Evolutionary conservation across 2,888 invertebrate species (phyloP).

Genomic region (Hirudinaria manillensis): DNA sequence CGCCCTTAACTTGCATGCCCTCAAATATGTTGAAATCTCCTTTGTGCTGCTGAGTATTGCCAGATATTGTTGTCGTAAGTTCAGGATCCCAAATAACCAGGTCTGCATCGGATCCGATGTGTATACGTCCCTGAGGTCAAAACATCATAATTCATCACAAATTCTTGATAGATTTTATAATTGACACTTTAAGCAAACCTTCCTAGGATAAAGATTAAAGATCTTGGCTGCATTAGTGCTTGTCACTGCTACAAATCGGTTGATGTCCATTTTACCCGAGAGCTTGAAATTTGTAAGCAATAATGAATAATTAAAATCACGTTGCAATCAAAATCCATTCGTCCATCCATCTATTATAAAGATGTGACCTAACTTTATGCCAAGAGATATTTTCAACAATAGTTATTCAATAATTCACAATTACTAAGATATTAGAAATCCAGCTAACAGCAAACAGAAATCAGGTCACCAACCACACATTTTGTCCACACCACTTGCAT

Average conservation of each 20-base stretch:
- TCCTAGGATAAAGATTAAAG: constrained; percentile 91
- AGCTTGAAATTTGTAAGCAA: constrained; percentile 5
- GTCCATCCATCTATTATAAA: no score
- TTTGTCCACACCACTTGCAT: constrained; percentile 96
- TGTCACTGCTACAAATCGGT: constrained; percentile 89
- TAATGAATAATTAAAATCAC: neutral
- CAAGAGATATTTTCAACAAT: no score
- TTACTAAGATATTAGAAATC: no score
- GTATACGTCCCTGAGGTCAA: constrained; percentile 73
- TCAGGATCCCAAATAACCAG: constrained; percentile 90
- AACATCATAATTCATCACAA: neutral
- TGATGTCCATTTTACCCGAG: constrained; percentile 79
- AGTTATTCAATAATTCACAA: no score
- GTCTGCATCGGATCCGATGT: constrained; percentile 89
- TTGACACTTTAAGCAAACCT: constrained; percentile 56
- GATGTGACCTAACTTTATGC: no score
- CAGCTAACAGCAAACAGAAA: neutral
- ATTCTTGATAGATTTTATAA: neutral
- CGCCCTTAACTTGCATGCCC: constrained; percentile 61
- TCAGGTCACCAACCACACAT: constrained; percentile 59
- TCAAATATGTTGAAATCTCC: constrained; percentile 69
- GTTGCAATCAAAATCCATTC: no score
- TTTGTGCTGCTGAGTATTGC: constrained; percentile 82
- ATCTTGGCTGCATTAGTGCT: constrained; percentile 86
- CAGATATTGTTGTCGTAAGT: constrained; percentile 77